These are phyloP conservation scores for Danio jaintianensis DNA, from an alignment of 2,797 vertebrate genomes.

Conservation along the genomic window DNA sequence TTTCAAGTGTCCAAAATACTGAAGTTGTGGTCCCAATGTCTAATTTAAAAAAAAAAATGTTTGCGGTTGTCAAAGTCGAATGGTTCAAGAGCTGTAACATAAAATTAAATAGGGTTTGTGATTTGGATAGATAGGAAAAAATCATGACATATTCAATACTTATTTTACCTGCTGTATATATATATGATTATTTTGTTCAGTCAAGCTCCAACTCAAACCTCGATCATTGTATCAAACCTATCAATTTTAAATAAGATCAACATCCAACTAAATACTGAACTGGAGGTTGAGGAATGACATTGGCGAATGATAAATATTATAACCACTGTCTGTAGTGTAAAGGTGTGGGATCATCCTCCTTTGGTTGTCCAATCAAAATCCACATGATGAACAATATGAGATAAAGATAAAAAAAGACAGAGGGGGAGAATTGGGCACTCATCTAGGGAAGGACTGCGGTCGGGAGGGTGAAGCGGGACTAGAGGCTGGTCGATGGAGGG, in stretches of 20 bases:
- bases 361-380: neutral
- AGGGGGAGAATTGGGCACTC: conserved; percentile 46
- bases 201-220: neutral
- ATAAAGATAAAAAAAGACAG: neutral
- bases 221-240: neutral
- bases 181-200: neutral
- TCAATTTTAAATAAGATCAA: neutral
- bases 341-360: neutral
- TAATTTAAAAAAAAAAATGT: too few species aligned
- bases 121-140: too few species aligned
- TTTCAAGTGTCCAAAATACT: too few species aligned
- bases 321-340: neutral
- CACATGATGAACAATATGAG: conserved; percentile 9
- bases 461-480: conserved; percentile 86
- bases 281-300: neutral
- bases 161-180: too few species aligned
- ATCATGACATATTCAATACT: too few species aligned
- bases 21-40: too few species aligned
- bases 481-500: conserved; percentile 81
- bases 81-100: too few species aligned
- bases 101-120: too few species aligned
- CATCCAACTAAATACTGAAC: neutral
- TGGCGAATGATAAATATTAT: neutral
- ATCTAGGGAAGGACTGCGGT: conserved; percentile 77
- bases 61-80: too few species aligned